Evolutionary conservation across 2,113 vertebrate genomes (phyloP), one percentile per base, ranked within the genome.

Genomic region (Cyprinodon tularosa): DNA sequence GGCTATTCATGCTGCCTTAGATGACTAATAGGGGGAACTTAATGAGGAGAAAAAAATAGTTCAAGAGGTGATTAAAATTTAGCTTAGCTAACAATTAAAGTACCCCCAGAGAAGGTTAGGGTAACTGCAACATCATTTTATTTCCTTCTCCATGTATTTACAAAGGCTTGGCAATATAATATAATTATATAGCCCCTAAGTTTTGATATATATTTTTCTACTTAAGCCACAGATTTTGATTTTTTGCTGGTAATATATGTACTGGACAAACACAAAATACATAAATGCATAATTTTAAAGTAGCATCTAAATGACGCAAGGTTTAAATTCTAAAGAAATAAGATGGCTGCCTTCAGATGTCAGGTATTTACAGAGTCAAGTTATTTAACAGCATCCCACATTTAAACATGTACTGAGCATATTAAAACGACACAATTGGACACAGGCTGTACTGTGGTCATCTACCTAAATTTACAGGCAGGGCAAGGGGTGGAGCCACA

Each of bases 61-160:
- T 84, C 62, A 66, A 66, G 72, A 73, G 69, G 84, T 93, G 90
- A 92, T 91, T 93, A 89, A 90, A 91, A 84, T 71, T 68, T 62
- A 67, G 66, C 39, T 57, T 86, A 84, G 74, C 80, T 80, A 84
- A 84, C 67, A 74, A 83, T 90, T 71, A 84, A 50, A 83, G 45
- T 77, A 72, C 71, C 71, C 81, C 66, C 53, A 62, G 66, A 71
- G 78, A 71, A 66, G 68, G 42, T 76, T 73, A 69, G 61, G 57
- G 39, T 44, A 42, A 82, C 78, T 67, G 64, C 66, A 47, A 50
- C 50, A 7, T 17, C 29, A 29, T 20, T 57, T 29, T 29, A 29
- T 29, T 20, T 8, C 50, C 17, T 57, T 57, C 2, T 3, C 50
- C 1, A 57, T n/a, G 42, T 57, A 57, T 57, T 57, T 57, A 57